phyloP scores from a whole-genome alignment of 2,888 invertebrate species.

The Serrognathus titanus region DNA sequence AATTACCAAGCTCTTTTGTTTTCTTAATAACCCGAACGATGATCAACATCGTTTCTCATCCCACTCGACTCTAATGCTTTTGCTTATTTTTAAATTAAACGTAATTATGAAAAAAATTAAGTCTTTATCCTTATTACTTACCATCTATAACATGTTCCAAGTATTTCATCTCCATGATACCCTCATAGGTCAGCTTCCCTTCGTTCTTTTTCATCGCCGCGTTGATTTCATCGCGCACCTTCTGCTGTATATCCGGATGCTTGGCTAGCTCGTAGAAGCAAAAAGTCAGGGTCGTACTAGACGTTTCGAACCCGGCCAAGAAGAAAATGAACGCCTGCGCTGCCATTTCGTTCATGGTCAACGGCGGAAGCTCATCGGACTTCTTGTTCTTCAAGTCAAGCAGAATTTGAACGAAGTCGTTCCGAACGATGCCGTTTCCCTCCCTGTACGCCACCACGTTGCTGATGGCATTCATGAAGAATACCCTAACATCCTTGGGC shows the following conservation, averaged over 20 bases:
- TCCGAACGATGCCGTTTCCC: not conserved
- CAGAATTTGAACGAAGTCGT: constrained; percentile 11
- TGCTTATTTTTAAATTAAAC: too few relatives aligned
- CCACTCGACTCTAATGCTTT: too few relatives aligned
- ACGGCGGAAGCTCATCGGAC: not conserved
- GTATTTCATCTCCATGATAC: constrained; percentile 48
- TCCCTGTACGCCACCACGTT: constrained; percentile 2
- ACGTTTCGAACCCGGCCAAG: constrained; percentile 52
- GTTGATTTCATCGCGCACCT: constrained; percentile 45
- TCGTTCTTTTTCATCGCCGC: constrained; percentile 33
- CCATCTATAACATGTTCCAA: constrained; percentile 47
- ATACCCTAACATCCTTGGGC: not conserved
- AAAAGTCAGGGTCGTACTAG: constrained; percentile 46
- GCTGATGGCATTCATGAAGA: not conserved
- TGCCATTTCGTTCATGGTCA: constrained; percentile 30
- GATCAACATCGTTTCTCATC: too few relatives aligned
- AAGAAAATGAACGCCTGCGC: constrained; percentile 38
- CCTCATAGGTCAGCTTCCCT: constrained; percentile 45
- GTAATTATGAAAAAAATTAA: not conserved
- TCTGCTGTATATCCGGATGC: constrained; percentile 47
- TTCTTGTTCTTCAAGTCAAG: constrained; percentile 5
- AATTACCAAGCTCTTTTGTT: too few relatives aligned
- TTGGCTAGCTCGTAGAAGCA: constrained; percentile 44
- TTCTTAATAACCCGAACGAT: too few relatives aligned
- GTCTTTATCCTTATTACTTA: constrained; percentile 17